Base-by-base conservation (phyloP, 1,140 invertebrate species). In the Elymnias hypermnestra region DNA sequence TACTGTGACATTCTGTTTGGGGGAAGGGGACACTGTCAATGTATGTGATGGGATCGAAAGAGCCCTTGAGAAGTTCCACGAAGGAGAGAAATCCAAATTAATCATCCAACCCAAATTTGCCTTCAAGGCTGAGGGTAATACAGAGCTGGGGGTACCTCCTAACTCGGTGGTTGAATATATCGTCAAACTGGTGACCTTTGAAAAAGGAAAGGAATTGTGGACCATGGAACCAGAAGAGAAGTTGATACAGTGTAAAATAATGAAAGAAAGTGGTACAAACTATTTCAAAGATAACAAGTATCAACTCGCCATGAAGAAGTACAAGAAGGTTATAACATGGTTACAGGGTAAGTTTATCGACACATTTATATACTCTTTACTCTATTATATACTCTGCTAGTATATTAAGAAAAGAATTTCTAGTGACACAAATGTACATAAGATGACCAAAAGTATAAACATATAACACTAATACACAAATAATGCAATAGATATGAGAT, bases 231-330 rank as follows among this genome's bases (percentile, higher is more conserved):
- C 78, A 8, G 71, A 88, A 3, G 93, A 98, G 70, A 95, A 94
- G 70, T 59, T 99, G 9, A 92, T 94, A 41, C 92, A 95, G 62
- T 92, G 94, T 0, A 92, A 93, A 73, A 85, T 93, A 3, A 92
- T 90, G 26, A 99, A 99, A 87, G 93, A 94, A 36, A 97, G 95
- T 79, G 97, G 97, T 36, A 98, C 95, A 0, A 89, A 91, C 23
- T 98, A 95, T 77, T 98, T 98, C 62, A 97, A 97, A 77, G 83
- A 88, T 1, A 90, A 87, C 37, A 95, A 97, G 69, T 93, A 90
- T 58, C 74, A 86, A 31, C 50, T 96, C 43, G 96, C 97, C n/a
- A 88, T 93, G 21, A 96, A 94, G 79, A 94, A 96, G 88, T 99
- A 98, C 72, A 92, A 92, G 52, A 94, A 93, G 66, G 89, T 95